These are phyloP conservation scores for Colossoma macropomum DNA, from an alignment of 2,113 vertebrate genomes.

Conservation along the genomic window DNA sequence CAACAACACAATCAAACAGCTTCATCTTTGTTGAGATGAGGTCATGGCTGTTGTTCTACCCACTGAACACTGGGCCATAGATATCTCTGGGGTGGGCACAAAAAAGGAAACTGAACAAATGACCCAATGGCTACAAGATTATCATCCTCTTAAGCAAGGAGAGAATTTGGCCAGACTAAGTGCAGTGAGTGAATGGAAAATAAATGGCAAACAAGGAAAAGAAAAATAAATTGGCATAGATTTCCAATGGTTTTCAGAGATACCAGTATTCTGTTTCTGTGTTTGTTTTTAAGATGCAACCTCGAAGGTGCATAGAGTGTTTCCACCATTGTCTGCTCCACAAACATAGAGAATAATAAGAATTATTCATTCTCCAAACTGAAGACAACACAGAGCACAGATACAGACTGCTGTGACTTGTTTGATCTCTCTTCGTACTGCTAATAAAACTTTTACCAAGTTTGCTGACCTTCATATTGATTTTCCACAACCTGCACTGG, in stretches of 20 bases:
- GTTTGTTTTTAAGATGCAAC: not conserved
- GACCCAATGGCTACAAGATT: not conserved
- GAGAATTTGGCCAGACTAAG: not conserved
- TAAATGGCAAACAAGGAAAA: not conserved
- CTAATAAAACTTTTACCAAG: not conserved
- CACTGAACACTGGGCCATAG: not conserved
- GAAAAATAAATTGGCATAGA: not conserved
- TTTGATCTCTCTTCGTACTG: not conserved
- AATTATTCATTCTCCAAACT: not conserved
- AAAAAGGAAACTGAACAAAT: not conserved
- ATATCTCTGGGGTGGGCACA: not conserved
- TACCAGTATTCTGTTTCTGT: not conserved
- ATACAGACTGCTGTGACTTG: not conserved
- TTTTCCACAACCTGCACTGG: not conserved
- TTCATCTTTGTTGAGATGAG: conserved; percentile 5
- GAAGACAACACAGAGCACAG: not conserved
- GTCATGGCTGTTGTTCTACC: not conserved
- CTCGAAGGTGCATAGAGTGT: not conserved
- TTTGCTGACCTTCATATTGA: not conserved
- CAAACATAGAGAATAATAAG: not conserved
- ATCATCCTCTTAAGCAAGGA: not conserved
- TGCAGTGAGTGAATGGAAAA: not conserved
- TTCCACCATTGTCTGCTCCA: not conserved
- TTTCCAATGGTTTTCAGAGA: not conserved
- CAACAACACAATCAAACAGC: not conserved